phyloP scores from a whole-genome alignment of 1,140 invertebrate species.

The Lerema accius region DNA sequence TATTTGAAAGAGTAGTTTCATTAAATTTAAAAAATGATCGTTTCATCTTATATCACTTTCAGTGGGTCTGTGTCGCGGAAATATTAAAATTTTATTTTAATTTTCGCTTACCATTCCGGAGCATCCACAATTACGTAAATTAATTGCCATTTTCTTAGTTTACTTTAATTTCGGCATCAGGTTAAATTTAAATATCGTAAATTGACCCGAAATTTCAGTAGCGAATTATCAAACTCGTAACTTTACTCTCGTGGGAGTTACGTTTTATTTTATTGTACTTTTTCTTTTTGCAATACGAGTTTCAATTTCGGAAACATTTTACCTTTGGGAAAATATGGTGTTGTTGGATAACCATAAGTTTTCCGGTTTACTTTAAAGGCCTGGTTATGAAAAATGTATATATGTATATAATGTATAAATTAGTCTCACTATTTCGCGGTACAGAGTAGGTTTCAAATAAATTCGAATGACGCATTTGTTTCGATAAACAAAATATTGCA shows the following conservation, averaged over 20 bases:
- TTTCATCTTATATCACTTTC: slow-evolving; percentile 3
- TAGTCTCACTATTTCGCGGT: no score
- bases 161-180: slow-evolving; percentile 14
- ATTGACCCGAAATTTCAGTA: slow-evolving; percentile 14
- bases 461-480: no score
- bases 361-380: no score
- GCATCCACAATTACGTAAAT: slow-evolving; percentile 19
- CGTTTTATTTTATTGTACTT: slow-evolving; percentile 27
- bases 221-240: slow-evolving; percentile 29
- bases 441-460: no score
- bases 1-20: no score
- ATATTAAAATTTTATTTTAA: slow-evolving; percentile 17
- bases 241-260: slow-evolving; percentile 14
- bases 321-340: no score
- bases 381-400: no score
- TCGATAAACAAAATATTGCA: no score
- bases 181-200: slow-evolving; percentile 26
- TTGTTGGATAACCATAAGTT: no score
- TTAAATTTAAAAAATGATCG: no score
- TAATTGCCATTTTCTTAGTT: slow-evolving; percentile 17
- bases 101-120: slow-evolving; percentile 1
- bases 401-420: no score
- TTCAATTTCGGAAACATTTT: slow-evolving; percentile 14
- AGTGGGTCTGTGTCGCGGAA: neutral
- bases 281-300: slow-evolving; percentile 26